Base-by-base conservation (phyloP, 2,113 vertebrate genomes). In the Nestor notabilis region DNA sequence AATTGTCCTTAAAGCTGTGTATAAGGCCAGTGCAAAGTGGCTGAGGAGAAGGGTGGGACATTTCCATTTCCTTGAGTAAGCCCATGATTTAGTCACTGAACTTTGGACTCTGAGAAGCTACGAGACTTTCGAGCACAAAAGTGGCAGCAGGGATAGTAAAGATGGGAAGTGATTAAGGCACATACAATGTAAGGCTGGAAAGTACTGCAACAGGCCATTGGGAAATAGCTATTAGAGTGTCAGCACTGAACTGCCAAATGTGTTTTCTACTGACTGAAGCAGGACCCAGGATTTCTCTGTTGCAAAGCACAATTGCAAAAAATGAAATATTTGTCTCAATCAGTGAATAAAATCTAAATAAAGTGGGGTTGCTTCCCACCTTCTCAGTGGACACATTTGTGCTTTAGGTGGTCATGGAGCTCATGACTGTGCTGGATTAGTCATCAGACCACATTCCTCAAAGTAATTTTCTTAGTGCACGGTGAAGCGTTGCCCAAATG, bases 101-200 rank as follows among this genome's bases (percentile, higher is more conserved):
- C 92, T 95, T 95, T 79, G 69, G 15, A 79, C 55, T 3, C 74
- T 63, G n/a, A 87, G 49, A 89, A 92, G 13, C 68, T 78, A 24
- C 31, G 28, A 95, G 60, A 63, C 13, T 88, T 61, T 27, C 31
- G 10, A 93, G 39, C 79, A 93, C 31, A 66, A 63, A 91, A 96
- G 92, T 53, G 60, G 90, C 82, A 93, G 61, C 29, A 90, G 85
- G 50, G 88, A 74, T 49, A 94, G 84, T 90, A 87, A 90, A 90
- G 58, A 90, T 86, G 87, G 95, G 83, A 96, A 90, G 55, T 75
- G 69, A 96, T 93, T 92, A 94, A 93, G 56, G 65, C 46, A 90
- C 21, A 27, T 94, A 92, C 86, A 94, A 94, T 89, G 56, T 60
- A 37, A 70, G 21, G 27, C 31, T 96, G 88, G 79, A 94, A 95